Percentiles rank a stretch among this genome's conserved stretches.
phyloP scores from a whole-genome alignment of 2,888 invertebrate genomes.

The Matsumyia berberina region DNA sequence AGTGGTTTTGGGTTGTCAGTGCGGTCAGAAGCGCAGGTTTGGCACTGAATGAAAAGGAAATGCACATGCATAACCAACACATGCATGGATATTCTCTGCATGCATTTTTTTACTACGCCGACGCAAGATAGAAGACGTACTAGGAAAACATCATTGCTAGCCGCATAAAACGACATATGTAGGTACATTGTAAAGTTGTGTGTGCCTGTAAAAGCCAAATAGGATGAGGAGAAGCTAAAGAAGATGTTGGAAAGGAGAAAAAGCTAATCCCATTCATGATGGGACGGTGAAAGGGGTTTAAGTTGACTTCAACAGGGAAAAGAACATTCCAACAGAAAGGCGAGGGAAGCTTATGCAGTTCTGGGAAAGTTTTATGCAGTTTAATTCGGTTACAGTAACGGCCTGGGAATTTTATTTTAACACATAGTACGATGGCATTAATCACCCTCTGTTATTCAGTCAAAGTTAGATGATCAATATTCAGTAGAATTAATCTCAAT shows the following conservation, averaged over 20 bases:
- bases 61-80: constrained; percentile 13
- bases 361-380: background rate
- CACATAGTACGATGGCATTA: no score
- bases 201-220: background rate
- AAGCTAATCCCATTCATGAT: constrained; percentile 9
- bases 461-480: no score
- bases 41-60: constrained; percentile 15
- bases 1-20: background rate
- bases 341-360: background rate
- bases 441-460: no score
- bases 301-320: background rate
- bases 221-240: background rate
- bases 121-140: background rate
- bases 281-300: constrained; percentile 20
- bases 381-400: constrained; percentile 5
- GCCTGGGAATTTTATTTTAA: background rate
- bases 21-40: constrained; percentile 14
- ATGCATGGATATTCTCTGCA: background rate
- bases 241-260: background rate
- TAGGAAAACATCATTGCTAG: constrained; percentile 2
- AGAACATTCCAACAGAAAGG: background rate
- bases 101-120: background rate
- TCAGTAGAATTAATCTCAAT: no score
- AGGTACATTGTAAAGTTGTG: background rate
- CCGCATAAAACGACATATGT: background rate